Conservation (phyloP, 2,888 invertebrate species). For the Chesias legatella region DNA sequence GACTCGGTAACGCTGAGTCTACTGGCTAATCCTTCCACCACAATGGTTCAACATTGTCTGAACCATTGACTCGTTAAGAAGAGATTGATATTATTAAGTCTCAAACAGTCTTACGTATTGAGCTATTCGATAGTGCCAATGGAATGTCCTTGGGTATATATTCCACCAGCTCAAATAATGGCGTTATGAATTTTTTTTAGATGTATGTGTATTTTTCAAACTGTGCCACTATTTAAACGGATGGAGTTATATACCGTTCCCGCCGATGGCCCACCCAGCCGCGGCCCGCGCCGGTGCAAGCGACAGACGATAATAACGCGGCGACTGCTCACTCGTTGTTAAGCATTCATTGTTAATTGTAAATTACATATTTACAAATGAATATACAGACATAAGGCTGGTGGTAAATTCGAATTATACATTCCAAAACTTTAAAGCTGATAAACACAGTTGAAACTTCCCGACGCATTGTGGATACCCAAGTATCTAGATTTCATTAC, state of each 20-base stretch:
- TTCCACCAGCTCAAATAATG: too few relatives aligned
- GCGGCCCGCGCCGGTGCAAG: too few relatives aligned
- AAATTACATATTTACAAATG: constrained; percentile 74
- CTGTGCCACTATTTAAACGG: too few relatives aligned
- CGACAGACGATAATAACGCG: constrained; percentile 49
- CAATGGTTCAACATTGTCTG: too few relatives aligned
- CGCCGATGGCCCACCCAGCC: too few relatives aligned
- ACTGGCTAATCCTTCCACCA: too few relatives aligned
- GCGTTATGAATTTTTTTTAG: too few relatives aligned
- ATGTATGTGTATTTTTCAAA: too few relatives aligned
- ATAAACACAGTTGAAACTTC: constrained; percentile 52
- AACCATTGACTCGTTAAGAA: too few relatives aligned
- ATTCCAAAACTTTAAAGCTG: constrained; percentile 45
- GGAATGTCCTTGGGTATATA: constrained; percentile 75
- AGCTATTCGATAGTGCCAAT: constrained; percentile 71
- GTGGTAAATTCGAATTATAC: constrained; percentile 56
- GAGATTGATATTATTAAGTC: constrained; percentile 65
- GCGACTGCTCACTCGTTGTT: constrained; percentile 67
- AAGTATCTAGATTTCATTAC: constrained; percentile 5
- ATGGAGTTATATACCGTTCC: constrained; percentile 46
- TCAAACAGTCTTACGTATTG: constrained; percentile 75
- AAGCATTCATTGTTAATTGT: constrained; percentile 66
- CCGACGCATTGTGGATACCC: constrained; percentile 13
- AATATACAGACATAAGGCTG: constrained; percentile 66
- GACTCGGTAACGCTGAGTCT: too few relatives aligned